phyloP scores from a whole-genome alignment of 1,140 invertebrate species.

The Drosophila trapezifrons region DNA sequence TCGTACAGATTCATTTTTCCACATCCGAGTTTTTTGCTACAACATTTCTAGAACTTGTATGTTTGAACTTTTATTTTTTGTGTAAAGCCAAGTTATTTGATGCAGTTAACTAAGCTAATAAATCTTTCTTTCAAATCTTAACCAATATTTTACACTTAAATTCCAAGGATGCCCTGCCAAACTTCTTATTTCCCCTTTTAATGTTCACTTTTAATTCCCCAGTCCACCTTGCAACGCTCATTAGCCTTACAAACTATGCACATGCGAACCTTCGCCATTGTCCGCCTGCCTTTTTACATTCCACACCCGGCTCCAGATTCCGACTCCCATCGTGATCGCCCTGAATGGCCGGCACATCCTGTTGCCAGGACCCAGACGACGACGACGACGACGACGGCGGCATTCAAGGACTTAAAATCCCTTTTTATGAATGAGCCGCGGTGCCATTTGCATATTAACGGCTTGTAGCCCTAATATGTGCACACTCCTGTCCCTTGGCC shows the following conservation, averaged over 20 bases:
- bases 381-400: slow-evolving; percentile 2
- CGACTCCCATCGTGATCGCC: slow-evolving; percentile 28
- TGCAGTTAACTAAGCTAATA: neutral
- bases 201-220: slow-evolving; percentile 42
- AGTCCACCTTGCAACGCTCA: slow-evolving; percentile 24
- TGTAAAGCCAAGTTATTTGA: neutral
- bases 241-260: slow-evolving; percentile 53
- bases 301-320: slow-evolving; percentile 3
- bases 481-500: slow-evolving; percentile 35
- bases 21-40: too few relatives aligned
- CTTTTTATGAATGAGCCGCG: slow-evolving; percentile 55
- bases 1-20: too few relatives aligned
- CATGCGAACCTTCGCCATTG: slow-evolving; percentile 42
- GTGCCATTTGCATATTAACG: slow-evolving; percentile 76
- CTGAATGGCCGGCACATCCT: slow-evolving; percentile 52
- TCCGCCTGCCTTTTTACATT: slow-evolving; percentile 19
- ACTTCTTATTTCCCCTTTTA: slow-evolving; percentile 4
- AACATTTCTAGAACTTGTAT: too few relatives aligned
- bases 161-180: neutral
- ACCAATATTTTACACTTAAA: neutral
- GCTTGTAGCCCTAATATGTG: slow-evolving; percentile 76
- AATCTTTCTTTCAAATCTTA: neutral
- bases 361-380: slow-evolving; percentile 43
- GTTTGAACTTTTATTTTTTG: too few relatives aligned
- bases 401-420: slow-evolving; percentile 48